Conservation (phyloP, 2,113 vertebrate species). For the Otocyon megalotis region DNA sequence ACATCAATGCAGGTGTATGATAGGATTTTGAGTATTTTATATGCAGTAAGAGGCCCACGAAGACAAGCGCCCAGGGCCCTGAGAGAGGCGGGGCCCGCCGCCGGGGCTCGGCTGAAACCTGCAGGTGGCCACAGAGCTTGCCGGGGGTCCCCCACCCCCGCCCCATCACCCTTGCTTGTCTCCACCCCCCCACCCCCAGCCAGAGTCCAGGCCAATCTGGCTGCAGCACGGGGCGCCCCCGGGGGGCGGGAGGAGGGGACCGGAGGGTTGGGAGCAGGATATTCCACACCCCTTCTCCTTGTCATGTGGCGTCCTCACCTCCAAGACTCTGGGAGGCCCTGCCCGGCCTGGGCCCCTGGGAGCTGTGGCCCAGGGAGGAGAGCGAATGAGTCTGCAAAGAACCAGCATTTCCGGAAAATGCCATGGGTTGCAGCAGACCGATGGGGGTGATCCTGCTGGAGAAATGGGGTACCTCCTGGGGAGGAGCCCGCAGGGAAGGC, state of each 20-base stretch:
- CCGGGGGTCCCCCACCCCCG: rapidly evolving
- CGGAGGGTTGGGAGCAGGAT: neutral
- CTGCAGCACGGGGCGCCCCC: neutral
- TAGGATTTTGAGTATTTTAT: neutral
- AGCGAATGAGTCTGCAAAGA: rapidly evolving
- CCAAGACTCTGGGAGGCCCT: no score
- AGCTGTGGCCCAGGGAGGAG: neutral
- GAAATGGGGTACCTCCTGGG: rapidly evolving
- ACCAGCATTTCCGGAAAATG: rapidly evolving
- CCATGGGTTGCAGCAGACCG: rapidly evolving
- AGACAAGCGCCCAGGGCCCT: neutral
- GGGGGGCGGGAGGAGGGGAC: rapidly evolving
- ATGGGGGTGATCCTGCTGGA: no score
- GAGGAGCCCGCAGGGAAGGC: no score
- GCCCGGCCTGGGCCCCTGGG: neutral
- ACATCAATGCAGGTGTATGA: neutral
- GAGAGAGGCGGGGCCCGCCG: rapidly evolving
- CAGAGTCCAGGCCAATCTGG: neutral
- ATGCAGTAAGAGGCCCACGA: neutral
- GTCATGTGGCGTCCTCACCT: rapidly evolving
- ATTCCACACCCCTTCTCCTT: neutral
- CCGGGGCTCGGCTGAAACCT: neutral
- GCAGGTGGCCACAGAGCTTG: neutral
- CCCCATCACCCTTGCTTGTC: no score
- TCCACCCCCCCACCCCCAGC: no score